Conservation (phyloP, 2,113 vertebrate species). For the Trogon melanurus region DNA sequence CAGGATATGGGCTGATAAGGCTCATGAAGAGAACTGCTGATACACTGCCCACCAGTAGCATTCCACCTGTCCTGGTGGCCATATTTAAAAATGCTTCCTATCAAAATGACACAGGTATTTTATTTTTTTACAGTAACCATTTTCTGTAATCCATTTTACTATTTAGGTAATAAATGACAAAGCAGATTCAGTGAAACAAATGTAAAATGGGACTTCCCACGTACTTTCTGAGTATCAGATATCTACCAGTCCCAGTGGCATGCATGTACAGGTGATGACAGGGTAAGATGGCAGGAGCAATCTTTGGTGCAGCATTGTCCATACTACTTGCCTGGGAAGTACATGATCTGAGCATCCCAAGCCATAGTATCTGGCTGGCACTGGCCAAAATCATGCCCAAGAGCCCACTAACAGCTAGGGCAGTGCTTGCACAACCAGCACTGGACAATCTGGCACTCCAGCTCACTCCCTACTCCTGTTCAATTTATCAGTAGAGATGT, state of each 20-base stretch:
- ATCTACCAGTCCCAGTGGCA: no score
- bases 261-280: neutral
- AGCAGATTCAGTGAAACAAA: neutral
- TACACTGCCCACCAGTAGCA: neutral
- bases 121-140: neutral
- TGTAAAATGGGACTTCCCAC: neutral
- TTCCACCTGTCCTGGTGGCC: neutral
- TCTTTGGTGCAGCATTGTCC: neutral
- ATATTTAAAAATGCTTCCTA: neutral
- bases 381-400: neutral
- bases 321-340: neutral
- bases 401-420: neutral
- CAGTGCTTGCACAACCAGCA: neutral
- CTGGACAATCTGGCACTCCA: neutral
- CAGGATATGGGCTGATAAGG: neutral
- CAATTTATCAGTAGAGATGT: conserved; percentile 9
- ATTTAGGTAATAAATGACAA: neutral
- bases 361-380: neutral
- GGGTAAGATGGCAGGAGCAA: neutral
- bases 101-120: neutral
- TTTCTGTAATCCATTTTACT: neutral
- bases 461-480: neutral
- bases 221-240: neutral
- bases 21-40: neutral
- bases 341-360: neutral